A percentile compares a stretch with the other conserved stretches of the same genome.
These are phyloP conservation scores for Zaprionus obscuricornis DNA, from an alignment of 2,888 invertebrate genomes.

Conservation along the genomic window DNA sequence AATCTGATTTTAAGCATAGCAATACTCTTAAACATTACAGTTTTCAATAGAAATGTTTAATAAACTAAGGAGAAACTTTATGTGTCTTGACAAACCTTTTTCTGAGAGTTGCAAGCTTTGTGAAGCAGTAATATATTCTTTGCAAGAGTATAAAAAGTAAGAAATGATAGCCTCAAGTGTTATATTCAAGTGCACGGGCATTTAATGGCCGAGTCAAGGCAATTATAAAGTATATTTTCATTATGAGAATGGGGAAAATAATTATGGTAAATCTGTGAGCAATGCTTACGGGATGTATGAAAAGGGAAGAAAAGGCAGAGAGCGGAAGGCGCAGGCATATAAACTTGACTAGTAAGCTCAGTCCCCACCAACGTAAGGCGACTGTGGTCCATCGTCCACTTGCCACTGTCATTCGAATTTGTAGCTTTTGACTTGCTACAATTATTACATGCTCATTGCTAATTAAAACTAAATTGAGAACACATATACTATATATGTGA, in stretches of 20 bases:
- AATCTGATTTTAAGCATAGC: too few relatives aligned
- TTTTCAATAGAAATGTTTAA: too few relatives aligned
- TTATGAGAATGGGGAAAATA: slow-evolving; percentile 59
- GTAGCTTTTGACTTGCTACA: slow-evolving; percentile 67
- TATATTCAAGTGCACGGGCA: slow-evolving; percentile 14
- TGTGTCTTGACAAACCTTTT: too few relatives aligned
- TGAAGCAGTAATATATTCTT: too few relatives aligned
- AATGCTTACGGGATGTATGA: not conserved
- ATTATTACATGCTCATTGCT: slow-evolving; percentile 77
- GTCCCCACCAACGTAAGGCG: not conserved
- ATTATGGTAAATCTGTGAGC: slow-evolving; percentile 57
- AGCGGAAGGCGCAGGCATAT: not conserved
- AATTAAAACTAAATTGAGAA: slow-evolving; percentile 78
- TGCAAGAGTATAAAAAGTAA: too few relatives aligned
- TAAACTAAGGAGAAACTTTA: too few relatives aligned
- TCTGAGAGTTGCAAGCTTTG: too few relatives aligned
- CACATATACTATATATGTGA: too few relatives aligned
- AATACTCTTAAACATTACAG: too few relatives aligned
- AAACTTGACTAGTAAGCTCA: slow-evolving; percentile 1
- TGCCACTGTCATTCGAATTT: slow-evolving; percentile 59
- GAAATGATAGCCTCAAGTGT: slow-evolving; percentile 46
- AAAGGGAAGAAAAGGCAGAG: not conserved
- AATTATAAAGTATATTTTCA: slow-evolving; percentile 71
- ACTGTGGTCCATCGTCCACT: slow-evolving; percentile 51
- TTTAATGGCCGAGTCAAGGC: slow-evolving; percentile 37